Evolutionary conservation across 1,140 invertebrate species (phyloP), one percentile per base, ranked within the genome.

Genomic region (Drosophila albomicans): DNA sequence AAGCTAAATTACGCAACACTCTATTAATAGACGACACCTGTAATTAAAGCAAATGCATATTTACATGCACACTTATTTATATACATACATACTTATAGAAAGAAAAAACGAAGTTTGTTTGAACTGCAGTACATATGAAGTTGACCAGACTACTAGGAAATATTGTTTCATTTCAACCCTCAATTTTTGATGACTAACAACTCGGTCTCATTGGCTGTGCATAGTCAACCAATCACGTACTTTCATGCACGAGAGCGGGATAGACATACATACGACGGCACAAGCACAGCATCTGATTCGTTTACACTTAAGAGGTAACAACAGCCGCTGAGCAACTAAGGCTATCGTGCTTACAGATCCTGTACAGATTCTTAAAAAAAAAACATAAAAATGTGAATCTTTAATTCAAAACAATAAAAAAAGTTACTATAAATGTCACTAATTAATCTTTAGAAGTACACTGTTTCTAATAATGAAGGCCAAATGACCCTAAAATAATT

Each of bases 11-110:
- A 65, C 99, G 94, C 65, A 99, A 94, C 67, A 99, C 99, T 80
- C 99, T 96, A 94, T 99, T 99, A 93, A 99, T 99, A 81, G 99
- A 99, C 74, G 99, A 99, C 78, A 99, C 99, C 99, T 99, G 94
- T 52, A 93, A 79, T 81, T 56, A 74, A 64, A 75, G 30, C 16
- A 52, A 76, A 78, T 10, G 10, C 35, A 38, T 38, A 32, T 32
- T 32, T 54, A 61, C 28, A 64, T 54, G 35, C 25, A 56, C 28
- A 43, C 7, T 41, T 20, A 61, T 68, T 45, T 32, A 38, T 20
- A 54, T 68, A 56, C 25, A 30, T 15, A 64, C 7, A 15, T 11
- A 20, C 15, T 32, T 43, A 25, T 25, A 41, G 30, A 28, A 28
- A 45, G 25, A 30, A 38, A 38, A 38, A 7, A 38, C 35, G 20